Evolutionary conservation across 1,140 invertebrate genomes (phyloP), one percentile per base, ranked within the genome.

Genomic region (Dreissena rostriformis): DNA sequence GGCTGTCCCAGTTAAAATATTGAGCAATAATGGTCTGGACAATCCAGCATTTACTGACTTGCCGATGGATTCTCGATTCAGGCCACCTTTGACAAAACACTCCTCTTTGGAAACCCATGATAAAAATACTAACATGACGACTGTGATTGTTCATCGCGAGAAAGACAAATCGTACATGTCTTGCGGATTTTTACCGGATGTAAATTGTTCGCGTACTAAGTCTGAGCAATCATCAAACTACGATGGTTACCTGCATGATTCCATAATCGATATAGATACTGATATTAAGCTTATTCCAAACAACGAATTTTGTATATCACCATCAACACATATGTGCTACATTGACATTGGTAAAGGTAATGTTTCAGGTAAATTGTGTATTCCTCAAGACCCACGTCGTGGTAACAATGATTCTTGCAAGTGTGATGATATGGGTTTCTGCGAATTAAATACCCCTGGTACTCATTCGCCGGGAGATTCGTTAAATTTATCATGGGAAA

Each of bases 41-140:
- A 88, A 88, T 71, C 86, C 86, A 51, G 88, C 88, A 4, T 88
- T 82, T 53, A 77, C 76, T 12, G 75, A 79, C 53, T 88, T 86
- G 14, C 82, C 88, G 0, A 77, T 86, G 5, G 84, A 88, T 19
- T 19, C 26, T 0, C 57, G 80, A 19, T 7, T 19, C 19, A 52
- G 22, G 53, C 55, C 39, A 11, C 26, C 57, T n/a, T 52, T 82
- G 19, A 82, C 70, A n/a, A 82, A 82, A 53, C 80, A 82, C 66
- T 55, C 52, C 61, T 82, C 80, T 39, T 65, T 82, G 28, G 80
- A 82, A 75, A 82, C 70, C 61, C 63, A 55, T 63, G n/a, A 63
- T 24, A 67, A 29, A 39, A 82, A 82, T 57, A 82, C 57, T 66
- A 51, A 82, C 68, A 57, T 82, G 12, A 82, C 80, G 4, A 82